Evolutionary conservation across 2,888 invertebrate genomes (phyloP).

Genomic region (Sesia apiformis): DNA sequence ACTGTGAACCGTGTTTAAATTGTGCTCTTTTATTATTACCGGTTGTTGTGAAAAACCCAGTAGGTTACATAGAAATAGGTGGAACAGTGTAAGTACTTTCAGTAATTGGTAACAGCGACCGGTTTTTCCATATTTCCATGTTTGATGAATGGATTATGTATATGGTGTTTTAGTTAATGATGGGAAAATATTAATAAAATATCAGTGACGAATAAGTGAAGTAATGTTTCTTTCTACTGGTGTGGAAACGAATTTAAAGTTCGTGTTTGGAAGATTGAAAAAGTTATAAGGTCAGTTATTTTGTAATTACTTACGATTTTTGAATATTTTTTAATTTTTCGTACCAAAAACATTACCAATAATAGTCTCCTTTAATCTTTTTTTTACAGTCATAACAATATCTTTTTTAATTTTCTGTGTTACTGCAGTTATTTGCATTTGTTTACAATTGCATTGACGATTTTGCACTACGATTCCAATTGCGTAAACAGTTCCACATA

Average conservation of each 20-base stretch:
- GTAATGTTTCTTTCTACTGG: background rate
- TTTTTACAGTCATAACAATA: no score
- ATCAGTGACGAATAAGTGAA: background rate
- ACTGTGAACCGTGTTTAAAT: constrained; percentile 49
- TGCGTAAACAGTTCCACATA: no score
- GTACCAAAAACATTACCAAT: no score
- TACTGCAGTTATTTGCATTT: no score
- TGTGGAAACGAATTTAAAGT: background rate
- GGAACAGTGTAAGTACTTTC: no score
- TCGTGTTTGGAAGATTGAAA: background rate
- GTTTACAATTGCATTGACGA: no score
- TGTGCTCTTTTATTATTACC: constrained; percentile 45
- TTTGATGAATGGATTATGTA: background rate
- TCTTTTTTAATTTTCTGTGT: no score
- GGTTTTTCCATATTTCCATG: no score
- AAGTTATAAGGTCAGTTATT: background rate
- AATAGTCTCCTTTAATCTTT: no score
- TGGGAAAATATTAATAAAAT: background rate
- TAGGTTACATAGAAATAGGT: constrained; percentile 4
- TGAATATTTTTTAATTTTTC: no score
- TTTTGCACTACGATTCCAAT: no score
- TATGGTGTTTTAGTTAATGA: background rate
- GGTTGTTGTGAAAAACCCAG: constrained; percentile 44
- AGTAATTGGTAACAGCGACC: no score
- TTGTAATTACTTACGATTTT: background rate